Conservation (phyloP, 2,797 vertebrate species). For the Nasua narica region DNA sequence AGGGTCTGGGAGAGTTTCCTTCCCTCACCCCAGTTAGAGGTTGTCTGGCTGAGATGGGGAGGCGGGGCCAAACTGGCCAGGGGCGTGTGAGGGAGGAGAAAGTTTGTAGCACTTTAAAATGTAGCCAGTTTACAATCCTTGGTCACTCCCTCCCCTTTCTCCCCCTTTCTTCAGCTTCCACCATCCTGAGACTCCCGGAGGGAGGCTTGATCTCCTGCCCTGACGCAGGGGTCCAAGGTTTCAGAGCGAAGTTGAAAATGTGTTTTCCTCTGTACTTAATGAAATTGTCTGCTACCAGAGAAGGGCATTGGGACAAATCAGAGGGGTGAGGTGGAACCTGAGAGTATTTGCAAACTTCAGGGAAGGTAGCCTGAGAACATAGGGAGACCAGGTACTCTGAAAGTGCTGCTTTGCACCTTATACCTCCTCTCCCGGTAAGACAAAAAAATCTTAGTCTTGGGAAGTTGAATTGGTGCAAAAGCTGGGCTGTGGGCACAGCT, state of each 20-base stretch:
- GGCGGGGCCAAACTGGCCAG: conserved; percentile 31
- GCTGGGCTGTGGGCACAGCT: conserved; percentile 6
- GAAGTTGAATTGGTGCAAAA: conserved; percentile 19
- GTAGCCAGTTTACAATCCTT: conserved; percentile 33
- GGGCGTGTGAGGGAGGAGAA: conserved; percentile 45
- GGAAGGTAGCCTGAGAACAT: not conserved
- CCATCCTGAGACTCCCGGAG: not conserved
- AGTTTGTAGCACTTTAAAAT: conserved; percentile 60
- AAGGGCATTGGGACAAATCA: not conserved
- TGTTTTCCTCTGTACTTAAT: not conserved
- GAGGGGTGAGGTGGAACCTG: not conserved
- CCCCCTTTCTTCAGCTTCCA: not conserved
- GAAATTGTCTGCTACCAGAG: not conserved
- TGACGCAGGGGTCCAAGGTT: not conserved
- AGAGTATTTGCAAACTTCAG: not conserved
- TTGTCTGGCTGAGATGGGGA: conserved; percentile 1
- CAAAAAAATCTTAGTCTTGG: not conserved
- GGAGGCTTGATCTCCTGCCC: not conserved
- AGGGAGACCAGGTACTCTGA: not conserved
- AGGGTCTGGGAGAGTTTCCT: not conserved
- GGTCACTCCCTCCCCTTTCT: not conserved
- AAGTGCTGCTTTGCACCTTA: not conserved
- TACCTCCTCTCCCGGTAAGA: not conserved
- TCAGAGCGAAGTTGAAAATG: not conserved
- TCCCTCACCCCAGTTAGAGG: not conserved